Evolutionary conservation across 2,888 invertebrate genomes (phyloP), one percentile per base, ranked within the genome.

Genomic region (Nasonia oneida): DNA sequence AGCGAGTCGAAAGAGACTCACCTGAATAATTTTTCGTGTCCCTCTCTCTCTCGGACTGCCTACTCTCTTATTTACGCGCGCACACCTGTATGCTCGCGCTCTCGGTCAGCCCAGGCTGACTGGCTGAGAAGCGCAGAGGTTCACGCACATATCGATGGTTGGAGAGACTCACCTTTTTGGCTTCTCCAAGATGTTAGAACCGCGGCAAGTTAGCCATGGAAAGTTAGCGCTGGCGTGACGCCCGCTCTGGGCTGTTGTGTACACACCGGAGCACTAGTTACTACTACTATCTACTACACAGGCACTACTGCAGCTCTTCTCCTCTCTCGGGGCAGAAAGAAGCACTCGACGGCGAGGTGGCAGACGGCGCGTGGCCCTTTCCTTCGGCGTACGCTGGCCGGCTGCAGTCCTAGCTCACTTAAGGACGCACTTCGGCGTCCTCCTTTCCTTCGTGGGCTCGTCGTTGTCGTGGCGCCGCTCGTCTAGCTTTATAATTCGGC

Each of bases 141-240:
- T n/a, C 39, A 42, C 12, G 8, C 6, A 42, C 47, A 47, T 42
- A 47, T 42, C 39, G 73, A 29, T 29, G 47, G 23, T 0, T 15
- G 23, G n/a, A 29, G 53, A 29, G n/a, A 57, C 81, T 85, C 74
- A 78, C 85, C 81, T 82, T 78, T 29, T 67, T 39, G 71, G 23
- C 76, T 83, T 61, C 83, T 83, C 83, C 83, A 82, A 83, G 86
- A 79, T 73, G 83, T 81, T 83, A 80, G 50, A 79, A 76, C 33
- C n/a, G 71, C 85, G n/a, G 47, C 29, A 10, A 50, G 86, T 79
- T 42, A 81, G 39, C 77, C 76, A 86, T 80, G 83, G 74, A 83
- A 76, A 12, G n/a, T n/a, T 15, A 14, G 39, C 64, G 73, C 73
- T 67, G 57, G 78, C 85, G 78, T 42, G 73, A 82, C 67, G 81